Conservation (phyloP, 2,888 invertebrate species). For the Epicampocera succincta region DNA sequence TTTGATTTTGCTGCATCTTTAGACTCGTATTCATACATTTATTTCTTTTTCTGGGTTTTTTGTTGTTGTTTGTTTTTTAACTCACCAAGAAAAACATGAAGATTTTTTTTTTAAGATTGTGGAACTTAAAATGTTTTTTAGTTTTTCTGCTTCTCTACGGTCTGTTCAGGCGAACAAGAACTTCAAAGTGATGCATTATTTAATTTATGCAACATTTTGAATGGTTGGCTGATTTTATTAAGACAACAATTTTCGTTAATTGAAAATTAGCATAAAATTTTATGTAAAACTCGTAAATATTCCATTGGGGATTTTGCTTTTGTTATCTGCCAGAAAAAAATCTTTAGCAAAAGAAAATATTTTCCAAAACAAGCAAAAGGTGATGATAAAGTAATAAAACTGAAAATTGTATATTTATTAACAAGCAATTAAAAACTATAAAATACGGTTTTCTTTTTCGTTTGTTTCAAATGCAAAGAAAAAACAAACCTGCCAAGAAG, state of each 20-base stretch:
- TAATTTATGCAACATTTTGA: slow-evolving; percentile 68
- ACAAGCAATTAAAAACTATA: slow-evolving; percentile 15
- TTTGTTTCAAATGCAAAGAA: no score
- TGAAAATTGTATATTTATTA: slow-evolving; percentile 22
- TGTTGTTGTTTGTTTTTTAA: neutral
- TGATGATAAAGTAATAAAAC: slow-evolving; percentile 63
- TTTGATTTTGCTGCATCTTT: slow-evolving; percentile 29
- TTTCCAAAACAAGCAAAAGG: slow-evolving; percentile 55
- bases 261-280: slow-evolving; percentile 68
- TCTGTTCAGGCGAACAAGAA: slow-evolving; percentile 21
- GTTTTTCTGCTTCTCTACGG: no score
- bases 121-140: slow-evolving; percentile 15
- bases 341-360: neutral
- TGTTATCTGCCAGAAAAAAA: neutral
- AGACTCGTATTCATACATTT: slow-evolving; percentile 38
- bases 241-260: slow-evolving; percentile 67
- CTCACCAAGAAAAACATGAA: slow-evolving; percentile 9
- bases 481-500: no score
- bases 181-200: slow-evolving; percentile 66
- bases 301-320: no score
- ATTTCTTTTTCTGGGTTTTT: slow-evolving; percentile 43
- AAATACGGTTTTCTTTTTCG: neutral
- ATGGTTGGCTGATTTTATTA: slow-evolving; percentile 67
- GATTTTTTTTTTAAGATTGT: slow-evolving; percentile 39
- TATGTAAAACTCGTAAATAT: slow-evolving; percentile 23